Conservation (phyloP, 2,113 vertebrate species). For the Bucco capensis region DNA sequence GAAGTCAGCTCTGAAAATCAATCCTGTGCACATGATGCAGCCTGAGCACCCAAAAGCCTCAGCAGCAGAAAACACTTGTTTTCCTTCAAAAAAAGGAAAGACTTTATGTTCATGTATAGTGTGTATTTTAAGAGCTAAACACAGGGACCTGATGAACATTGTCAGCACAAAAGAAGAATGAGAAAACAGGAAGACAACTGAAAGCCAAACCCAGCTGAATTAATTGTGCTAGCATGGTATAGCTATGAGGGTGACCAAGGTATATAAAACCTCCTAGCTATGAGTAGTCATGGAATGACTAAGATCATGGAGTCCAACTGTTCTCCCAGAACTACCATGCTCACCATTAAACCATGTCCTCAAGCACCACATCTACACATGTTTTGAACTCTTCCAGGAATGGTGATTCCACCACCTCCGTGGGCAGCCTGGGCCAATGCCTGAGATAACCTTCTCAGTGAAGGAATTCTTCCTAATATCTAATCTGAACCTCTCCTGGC, state of each 20-base stretch:
- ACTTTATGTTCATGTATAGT: neutral
- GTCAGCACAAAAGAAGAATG: neutral
- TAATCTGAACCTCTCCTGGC: too few relatives aligned
- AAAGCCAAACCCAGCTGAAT: neutral
- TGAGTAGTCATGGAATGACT: neutral
- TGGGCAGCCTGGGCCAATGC: too few relatives aligned
- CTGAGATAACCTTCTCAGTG: too few relatives aligned
- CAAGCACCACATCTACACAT: too few relatives aligned
- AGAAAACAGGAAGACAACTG: neutral
- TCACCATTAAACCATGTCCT: too few relatives aligned
- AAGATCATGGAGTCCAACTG: too few relatives aligned
- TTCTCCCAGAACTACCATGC: too few relatives aligned
- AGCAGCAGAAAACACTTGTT: accelerated
- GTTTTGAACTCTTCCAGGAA: too few relatives aligned
- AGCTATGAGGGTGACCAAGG: accelerated
- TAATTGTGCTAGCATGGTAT: neutral
- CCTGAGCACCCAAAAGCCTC: neutral
- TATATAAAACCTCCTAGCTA: neutral
- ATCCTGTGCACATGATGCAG: neutral
- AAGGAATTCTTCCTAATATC: too few relatives aligned
- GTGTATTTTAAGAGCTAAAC: neutral
- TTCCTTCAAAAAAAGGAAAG: neutral
- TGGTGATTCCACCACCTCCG: too few relatives aligned
- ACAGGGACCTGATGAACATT: neutral
- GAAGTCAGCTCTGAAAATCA: neutral